Percentiles rank a stretch among this genome's conserved stretches.
Conservation (phyloP, 2,113 vertebrate genomes). For the Gymnorhina tibicen region DNA sequence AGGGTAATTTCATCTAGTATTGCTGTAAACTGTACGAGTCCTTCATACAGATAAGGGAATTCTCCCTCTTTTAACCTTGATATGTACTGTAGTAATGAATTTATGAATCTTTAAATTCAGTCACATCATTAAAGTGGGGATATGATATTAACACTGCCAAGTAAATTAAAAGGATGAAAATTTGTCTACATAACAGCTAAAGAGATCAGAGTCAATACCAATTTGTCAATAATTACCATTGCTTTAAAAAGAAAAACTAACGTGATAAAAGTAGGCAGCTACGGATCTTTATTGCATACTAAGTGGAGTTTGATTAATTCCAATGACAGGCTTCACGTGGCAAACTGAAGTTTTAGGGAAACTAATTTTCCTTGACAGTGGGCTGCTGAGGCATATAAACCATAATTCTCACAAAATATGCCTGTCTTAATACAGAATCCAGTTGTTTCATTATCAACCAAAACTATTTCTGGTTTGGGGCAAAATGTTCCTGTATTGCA, state of each 20-base stretch:
- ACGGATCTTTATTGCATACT: neutral
- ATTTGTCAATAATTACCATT: conserved; percentile 14
- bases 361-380: neutral
- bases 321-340: neutral
- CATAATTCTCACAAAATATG: neutral
- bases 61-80: conserved; percentile 56
- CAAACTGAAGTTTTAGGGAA: neutral
- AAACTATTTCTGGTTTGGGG: neutral
- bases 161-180: conserved; percentile 36
- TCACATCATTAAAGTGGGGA: neutral
- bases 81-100: conserved; percentile 40
- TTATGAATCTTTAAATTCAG: conserved; percentile 52
- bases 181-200: neutral
- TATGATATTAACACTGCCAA: neutral
- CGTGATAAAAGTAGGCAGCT: neutral
- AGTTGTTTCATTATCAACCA: neutral
- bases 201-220: neutral
- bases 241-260: conserved; percentile 17
- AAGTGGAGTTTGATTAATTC: neutral
- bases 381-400: neutral
- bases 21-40: conserved; percentile 31
- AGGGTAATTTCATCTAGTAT: conserved; percentile 48
- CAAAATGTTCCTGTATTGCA: neutral
- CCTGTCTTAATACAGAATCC: neutral
- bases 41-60: conserved; percentile 45